These are phyloP conservation scores for Tarsius wallacei DNA, from an alignment of 2,797 vertebrate genomes.

Conservation along the genomic window DNA sequence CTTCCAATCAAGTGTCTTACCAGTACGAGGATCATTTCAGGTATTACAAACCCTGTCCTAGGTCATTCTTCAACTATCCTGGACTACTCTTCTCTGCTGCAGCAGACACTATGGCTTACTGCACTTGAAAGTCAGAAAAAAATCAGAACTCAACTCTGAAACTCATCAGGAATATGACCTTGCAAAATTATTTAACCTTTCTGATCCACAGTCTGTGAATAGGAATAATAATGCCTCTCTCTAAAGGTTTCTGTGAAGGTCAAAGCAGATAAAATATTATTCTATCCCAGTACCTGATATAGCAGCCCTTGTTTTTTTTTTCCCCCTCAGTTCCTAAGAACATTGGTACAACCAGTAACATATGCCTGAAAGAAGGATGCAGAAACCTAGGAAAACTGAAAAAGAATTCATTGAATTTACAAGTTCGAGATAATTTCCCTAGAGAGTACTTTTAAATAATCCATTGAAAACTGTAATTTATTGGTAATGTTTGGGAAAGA, in stretches of 20 bases:
- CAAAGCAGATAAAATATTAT: slow-evolving; percentile 67
- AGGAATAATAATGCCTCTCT: slow-evolving; percentile 66
- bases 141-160: slow-evolving; percentile 47
- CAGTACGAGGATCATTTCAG: not conserved
- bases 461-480: slow-evolving; percentile 62
- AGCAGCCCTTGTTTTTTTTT: not conserved
- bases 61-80: not conserved
- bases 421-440: slow-evolving; percentile 30
- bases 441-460: not conserved
- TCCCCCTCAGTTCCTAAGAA: slow-evolving; percentile 14
- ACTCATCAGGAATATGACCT: slow-evolving; percentile 49
- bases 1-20: not conserved
- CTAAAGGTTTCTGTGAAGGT: slow-evolving; percentile 74
- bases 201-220: slow-evolving; percentile 55
- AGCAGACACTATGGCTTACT: not conserved
- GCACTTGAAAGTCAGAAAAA: not conserved
- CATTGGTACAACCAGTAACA: not conserved
- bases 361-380: slow-evolving; percentile 3
- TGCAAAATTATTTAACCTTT: slow-evolving; percentile 72
- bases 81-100: not conserved
- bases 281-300: not conserved
- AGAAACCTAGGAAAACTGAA: slow-evolving; percentile 35
- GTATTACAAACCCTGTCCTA: not conserved
- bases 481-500: slow-evolving; percentile 60
- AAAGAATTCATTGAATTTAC: slow-evolving; percentile 40